Percentiles rank a stretch among this genome's conserved stretches.
Conservation (phyloP, 2,113 vertebrate genomes). For the Strigops habroptila region DNA sequence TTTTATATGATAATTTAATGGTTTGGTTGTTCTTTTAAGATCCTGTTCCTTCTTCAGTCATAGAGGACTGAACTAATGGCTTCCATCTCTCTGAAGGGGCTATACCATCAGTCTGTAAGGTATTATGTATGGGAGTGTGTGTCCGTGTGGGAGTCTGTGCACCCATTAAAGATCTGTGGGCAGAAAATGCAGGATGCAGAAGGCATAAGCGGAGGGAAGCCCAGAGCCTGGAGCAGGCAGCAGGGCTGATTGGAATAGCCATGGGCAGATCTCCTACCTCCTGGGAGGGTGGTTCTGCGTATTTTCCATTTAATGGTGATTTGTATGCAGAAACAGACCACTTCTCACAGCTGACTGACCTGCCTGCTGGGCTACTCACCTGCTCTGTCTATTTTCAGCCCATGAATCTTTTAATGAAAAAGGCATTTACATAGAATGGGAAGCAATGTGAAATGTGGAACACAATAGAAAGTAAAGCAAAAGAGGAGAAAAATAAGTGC, state of each 20-base stretch:
- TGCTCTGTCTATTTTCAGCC: background rate
- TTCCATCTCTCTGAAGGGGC: background rate
- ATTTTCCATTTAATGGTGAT: background rate
- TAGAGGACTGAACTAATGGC: background rate
- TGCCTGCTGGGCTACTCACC: slow-evolving; percentile 45
- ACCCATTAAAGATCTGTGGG: background rate
- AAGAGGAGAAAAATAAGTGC: background rate
- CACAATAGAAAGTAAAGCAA: background rate
- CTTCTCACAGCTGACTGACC: background rate
- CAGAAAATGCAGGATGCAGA: background rate
- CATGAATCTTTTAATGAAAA: slow-evolving; percentile 6
- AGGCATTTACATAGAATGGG: background rate
- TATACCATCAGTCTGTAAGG: background rate
- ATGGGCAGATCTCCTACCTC: background rate
- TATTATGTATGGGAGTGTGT: background rate
- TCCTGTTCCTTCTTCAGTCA: background rate
- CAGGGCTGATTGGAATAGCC: background rate
- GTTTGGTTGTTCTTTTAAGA: background rate
- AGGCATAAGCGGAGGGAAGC: background rate
- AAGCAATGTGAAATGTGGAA: background rate
- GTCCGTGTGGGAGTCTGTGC: background rate
- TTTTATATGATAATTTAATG: background rate
- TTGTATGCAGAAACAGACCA: slow-evolving; percentile 1
- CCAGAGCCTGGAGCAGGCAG: background rate
- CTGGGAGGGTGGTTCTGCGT: background rate